Percentiles rank a stretch among this genome's conserved stretches.
These are phyloP conservation scores for Neosalanx taihuensis DNA, from an alignment of 2,797 vertebrate species.

Conservation along the genomic window DNA sequence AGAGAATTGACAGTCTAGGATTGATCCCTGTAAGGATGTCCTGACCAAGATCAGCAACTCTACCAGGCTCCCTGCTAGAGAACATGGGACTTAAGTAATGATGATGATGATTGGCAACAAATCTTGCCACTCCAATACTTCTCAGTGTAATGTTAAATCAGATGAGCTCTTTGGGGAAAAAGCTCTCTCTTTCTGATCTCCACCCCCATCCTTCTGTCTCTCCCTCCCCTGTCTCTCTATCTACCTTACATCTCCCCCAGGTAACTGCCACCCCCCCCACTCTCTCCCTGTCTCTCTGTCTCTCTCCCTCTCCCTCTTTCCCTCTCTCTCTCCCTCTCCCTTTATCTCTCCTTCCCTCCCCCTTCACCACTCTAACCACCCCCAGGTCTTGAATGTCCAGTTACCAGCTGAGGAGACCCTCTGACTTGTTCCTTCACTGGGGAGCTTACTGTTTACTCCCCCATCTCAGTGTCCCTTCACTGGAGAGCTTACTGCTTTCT, in stretches of 20 bases:
- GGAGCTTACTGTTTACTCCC: neutral
- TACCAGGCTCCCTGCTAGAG: constrained; percentile 19
- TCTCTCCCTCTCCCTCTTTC: neutral
- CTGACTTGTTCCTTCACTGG: neutral
- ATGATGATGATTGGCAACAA: constrained; percentile 35
- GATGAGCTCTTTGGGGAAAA: constrained; percentile 4
- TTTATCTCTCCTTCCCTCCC: neutral
- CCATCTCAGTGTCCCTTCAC: neutral
- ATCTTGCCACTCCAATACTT: constrained; percentile 23
- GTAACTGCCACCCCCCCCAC: neutral
- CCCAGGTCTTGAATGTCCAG: neutral
- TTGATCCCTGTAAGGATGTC: constrained; percentile 43
- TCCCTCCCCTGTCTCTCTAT: neutral
- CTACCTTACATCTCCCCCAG: neutral
- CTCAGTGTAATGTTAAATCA: constrained; percentile 37
- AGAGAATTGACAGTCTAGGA: constrained; percentile 61
- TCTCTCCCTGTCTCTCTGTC: neutral
- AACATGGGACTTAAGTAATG: constrained; percentile 32
- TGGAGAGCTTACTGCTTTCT: neutral
- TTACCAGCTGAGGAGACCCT: neutral
- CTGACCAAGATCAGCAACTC: constrained; percentile 9
- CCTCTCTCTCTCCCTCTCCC: neutral
- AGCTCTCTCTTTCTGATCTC: neutral
- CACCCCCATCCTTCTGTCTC: neutral
- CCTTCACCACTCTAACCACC: neutral